Evolutionary conservation across 2,113 vertebrate genomes (phyloP).

Genomic region (Odocoileus hemionus): DNA sequence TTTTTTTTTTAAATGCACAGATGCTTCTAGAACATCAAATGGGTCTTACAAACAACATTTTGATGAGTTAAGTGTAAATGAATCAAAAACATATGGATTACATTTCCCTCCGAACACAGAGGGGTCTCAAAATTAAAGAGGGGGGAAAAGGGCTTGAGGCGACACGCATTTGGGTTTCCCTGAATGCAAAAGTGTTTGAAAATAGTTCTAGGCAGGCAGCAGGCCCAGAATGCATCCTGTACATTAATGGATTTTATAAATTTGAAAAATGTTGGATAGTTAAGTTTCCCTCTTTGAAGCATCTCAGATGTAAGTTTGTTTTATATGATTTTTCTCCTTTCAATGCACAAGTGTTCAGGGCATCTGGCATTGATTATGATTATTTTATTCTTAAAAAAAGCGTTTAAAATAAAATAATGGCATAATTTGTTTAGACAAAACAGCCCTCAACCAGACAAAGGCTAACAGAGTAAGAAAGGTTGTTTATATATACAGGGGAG

Average conservation of each 20-base stretch:
- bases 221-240: neutral
- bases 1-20: conserved; percentile 5
- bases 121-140: conserved; percentile 60
- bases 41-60: conserved; percentile 54
- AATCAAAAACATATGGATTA: conserved; percentile 64
- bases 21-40: conserved; percentile 62
- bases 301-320: conserved; percentile 40
- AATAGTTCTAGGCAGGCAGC: neutral
- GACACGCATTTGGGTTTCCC: conserved; percentile 22
- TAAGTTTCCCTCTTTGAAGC: conserved; percentile 51
- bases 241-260: conserved; percentile 36
- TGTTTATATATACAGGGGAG: neutral
- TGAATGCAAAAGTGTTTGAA: conserved; percentile 38
- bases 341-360: conserved; percentile 19
- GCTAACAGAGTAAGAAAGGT: neutral
- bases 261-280: conserved; percentile 36
- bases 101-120: conserved; percentile 51
- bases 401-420: conserved; percentile 57
- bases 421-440: conserved; percentile 54
- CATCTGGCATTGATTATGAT: conserved; percentile 65
- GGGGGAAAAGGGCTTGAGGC: conserved; percentile 38
- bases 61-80: conserved; percentile 65
- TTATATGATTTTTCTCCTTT: conserved; percentile 32
- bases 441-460: neutral
- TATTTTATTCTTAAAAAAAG: conserved; percentile 43